Conservation (phyloP, 2,888 invertebrate genomes). For the Drosophila helvetica region DNA sequence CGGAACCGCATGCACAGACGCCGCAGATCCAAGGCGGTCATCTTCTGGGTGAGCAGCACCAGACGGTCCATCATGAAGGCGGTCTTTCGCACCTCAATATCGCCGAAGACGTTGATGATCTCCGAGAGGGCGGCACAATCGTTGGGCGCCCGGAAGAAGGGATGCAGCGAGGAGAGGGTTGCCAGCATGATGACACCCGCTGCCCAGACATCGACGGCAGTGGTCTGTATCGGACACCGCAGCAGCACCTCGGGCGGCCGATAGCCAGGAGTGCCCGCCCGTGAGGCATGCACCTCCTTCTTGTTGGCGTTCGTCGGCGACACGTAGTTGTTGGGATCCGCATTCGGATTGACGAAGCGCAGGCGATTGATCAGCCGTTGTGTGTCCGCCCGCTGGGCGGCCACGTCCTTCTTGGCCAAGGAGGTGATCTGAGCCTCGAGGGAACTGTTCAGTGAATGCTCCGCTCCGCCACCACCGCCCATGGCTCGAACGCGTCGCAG, state of each 20-base stretch:
- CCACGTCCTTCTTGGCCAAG: constrained; percentile 86
- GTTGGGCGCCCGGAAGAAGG: constrained; percentile 92
- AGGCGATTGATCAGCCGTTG: constrained; percentile 63
- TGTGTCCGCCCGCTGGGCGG: constrained; percentile 67
- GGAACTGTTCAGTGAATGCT: neutral
- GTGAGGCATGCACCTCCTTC: constrained; percentile 88
- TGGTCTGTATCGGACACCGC: constrained; percentile 90
- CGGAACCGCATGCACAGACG: constrained; percentile 84
- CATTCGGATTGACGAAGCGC: constrained; percentile 86
- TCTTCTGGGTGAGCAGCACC: constrained; percentile 85
- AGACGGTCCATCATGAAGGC: constrained; percentile 87
- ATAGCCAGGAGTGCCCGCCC: constrained; percentile 96
- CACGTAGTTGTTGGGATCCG: constrained; percentile 87
- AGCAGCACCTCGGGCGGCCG: constrained; percentile 94
- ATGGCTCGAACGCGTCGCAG: constrained; percentile 42
- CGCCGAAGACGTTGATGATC: constrained; percentile 91
- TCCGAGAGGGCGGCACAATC: constrained; percentile 92
- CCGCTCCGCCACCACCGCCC: constrained; percentile 40
- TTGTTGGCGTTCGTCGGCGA: constrained; percentile 86
- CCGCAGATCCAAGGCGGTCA: constrained; percentile 84
- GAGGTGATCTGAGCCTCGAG: neutral
- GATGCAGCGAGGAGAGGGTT: constrained; percentile 91
- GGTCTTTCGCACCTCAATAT: constrained; percentile 87
- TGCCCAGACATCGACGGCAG: constrained; percentile 95
- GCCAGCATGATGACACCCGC: constrained; percentile 93